Percentiles rank a stretch among this genome's conserved stretches.
phyloP scores from a whole-genome alignment of 1,140 invertebrate genomes.

The Scaptomyza hsui region DNA sequence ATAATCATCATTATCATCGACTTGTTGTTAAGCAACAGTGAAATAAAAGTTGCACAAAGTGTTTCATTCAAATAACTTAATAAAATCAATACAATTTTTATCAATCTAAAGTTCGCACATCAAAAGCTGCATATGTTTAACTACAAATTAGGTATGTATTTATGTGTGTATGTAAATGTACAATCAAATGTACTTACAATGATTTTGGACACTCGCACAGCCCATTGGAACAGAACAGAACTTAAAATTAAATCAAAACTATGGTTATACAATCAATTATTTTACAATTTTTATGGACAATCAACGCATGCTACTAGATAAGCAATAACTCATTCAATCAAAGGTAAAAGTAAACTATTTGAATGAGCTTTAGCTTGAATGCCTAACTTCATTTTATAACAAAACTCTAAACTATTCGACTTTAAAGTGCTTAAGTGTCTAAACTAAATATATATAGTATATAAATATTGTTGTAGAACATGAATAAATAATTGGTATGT shows the following conservation, averaged over 20 bases:
- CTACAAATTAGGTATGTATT: no score
- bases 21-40: neutral
- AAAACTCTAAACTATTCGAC: slow-evolving; percentile 40
- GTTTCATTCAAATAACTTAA: slow-evolving; percentile 12
- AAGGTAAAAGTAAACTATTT: slow-evolving; percentile 8
- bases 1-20: slow-evolving; percentile 13
- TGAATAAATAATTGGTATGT: slow-evolving; percentile 61
- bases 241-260: slow-evolving; percentile 19
- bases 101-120: neutral
- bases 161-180: slow-evolving; percentile 16
- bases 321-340: neutral
- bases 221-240: slow-evolving; percentile 60
- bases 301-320: neutral
- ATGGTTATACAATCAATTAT: slow-evolving; percentile 23
- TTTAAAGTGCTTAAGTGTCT: slow-evolving; percentile 20
- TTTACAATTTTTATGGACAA: slow-evolving; percentile 9
- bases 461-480: slow-evolving; percentile 46
- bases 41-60: neutral
- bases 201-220: slow-evolving; percentile 70
- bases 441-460: slow-evolving; percentile 17
- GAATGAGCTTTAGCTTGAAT: neutral
- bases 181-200: slow-evolving; percentile 34
- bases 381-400: slow-evolving; percentile 8
- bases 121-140: slow-evolving; percentile 3
- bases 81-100: slow-evolving; percentile 5